Percentiles rank a stretch among this genome's conserved stretches.
Conservation (phyloP, 2,113 vertebrate species). For the Pycnonotus jocosus region DNA sequence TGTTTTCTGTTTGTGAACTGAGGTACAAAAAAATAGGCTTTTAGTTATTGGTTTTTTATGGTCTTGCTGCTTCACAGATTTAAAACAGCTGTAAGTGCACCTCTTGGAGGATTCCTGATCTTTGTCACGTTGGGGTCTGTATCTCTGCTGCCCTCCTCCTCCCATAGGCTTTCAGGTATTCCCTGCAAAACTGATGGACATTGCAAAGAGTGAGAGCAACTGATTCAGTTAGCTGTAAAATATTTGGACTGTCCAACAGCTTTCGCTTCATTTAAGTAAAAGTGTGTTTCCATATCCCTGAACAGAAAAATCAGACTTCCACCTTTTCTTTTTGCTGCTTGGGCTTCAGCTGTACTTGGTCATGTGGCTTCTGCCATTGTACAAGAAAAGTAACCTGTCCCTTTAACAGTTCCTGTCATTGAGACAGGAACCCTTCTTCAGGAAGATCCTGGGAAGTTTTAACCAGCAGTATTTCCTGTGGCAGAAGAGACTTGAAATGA, state of each 20-base stretch:
- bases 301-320: background rate
- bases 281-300: background rate
- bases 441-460: background rate
- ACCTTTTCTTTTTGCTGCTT: background rate
- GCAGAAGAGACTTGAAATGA: background rate
- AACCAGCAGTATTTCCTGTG: background rate
- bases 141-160: background rate
- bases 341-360: background rate
- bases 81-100: background rate
- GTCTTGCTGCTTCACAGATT: background rate
- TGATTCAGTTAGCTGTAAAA: background rate
- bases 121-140: fast-evolving
- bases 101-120: background rate
- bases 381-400: background rate
- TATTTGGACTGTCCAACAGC: background rate
- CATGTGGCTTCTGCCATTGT: background rate
- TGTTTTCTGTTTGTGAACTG: background rate
- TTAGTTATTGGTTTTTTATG: background rate
- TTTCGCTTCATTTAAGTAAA: background rate
- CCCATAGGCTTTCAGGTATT: background rate
- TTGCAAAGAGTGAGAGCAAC: background rate
- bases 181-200: background rate
- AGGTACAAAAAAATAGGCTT: background rate
- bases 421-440: background rate
- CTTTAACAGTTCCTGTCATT: background rate